Conservation (phyloP, 2,113 vertebrate genomes). For the Smithornis capensis region DNA sequence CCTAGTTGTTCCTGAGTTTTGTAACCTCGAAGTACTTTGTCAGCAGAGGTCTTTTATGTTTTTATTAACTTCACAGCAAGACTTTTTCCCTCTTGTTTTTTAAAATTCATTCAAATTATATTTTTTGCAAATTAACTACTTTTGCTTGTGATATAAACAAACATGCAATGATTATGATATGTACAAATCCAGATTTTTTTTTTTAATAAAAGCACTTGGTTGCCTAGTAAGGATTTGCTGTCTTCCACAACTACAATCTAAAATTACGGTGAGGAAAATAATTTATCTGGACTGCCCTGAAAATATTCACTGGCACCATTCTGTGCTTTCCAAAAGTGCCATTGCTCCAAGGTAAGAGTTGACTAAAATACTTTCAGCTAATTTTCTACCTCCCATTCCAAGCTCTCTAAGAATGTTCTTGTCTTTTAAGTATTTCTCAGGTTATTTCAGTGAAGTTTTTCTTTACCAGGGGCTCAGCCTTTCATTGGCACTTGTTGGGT, state of each 20-base stretch:
- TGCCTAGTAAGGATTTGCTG: background rate
- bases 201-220: background rate
- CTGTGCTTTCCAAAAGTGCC: background rate
- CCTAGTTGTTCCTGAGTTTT: background rate
- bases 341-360: background rate
- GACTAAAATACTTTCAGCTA: background rate
- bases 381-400: background rate
- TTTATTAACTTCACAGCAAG: background rate
- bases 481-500: background rate
- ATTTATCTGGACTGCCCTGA: background rate
- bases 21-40: background rate
- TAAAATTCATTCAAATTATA: accelerated
- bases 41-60: background rate
- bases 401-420: background rate
- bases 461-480: background rate
- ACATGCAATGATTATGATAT: background rate
- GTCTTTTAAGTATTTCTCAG: background rate
- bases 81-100: background rate
- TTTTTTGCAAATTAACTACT: background rate
- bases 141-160: background rate
- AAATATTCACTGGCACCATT: background rate
- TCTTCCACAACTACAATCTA: background rate
- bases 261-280: background rate
- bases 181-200: background rate
- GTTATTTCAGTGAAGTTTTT: background rate